These are phyloP conservation scores for Arnoldichthys spilopterus DNA, from an alignment of 2,797 vertebrate genomes.

Conservation along the genomic window DNA sequence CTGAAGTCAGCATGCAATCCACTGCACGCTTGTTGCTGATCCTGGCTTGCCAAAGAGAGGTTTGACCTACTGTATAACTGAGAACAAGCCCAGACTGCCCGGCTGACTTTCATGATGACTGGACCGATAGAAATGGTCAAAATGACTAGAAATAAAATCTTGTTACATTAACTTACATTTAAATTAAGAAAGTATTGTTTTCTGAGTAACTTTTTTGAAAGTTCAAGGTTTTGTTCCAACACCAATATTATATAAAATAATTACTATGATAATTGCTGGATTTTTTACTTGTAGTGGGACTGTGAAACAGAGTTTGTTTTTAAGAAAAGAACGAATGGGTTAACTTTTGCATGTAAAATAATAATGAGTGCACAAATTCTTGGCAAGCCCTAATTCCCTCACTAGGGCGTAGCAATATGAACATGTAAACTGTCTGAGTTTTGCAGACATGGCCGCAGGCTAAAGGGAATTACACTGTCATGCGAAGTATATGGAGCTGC, in stretches of 20 bases:
- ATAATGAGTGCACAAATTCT: conserved; percentile 77
- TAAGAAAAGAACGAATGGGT: conserved; percentile 58
- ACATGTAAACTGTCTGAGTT: conserved; percentile 94
- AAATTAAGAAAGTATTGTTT: too few species aligned
- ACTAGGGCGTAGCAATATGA: conserved; percentile 84
- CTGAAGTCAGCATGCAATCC: conserved; percentile 29
- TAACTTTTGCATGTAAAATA: conserved; percentile 69
- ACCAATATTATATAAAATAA: too few species aligned
- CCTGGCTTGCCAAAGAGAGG: not conserved
- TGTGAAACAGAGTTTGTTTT: not conserved
- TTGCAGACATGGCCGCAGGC: conserved; percentile 93
- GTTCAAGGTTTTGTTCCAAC: too few species aligned
- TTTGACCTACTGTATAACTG: not conserved
- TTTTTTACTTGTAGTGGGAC: too few species aligned
- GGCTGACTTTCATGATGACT: too few species aligned
- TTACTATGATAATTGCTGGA: too few species aligned
- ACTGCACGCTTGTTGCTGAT: not conserved
- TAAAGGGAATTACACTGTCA: conserved; percentile 95
- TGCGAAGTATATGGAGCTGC: conserved; percentile 89
- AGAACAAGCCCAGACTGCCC: not conserved
- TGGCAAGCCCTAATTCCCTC: conserved; percentile 77
- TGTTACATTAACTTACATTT: too few species aligned
- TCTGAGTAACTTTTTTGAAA: too few species aligned
- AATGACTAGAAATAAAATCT: too few species aligned
- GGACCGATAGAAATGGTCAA: too few species aligned